Evolutionary conservation across 1,140 invertebrate species (phyloP).

Genomic region (Pogonus chalceus): DNA sequence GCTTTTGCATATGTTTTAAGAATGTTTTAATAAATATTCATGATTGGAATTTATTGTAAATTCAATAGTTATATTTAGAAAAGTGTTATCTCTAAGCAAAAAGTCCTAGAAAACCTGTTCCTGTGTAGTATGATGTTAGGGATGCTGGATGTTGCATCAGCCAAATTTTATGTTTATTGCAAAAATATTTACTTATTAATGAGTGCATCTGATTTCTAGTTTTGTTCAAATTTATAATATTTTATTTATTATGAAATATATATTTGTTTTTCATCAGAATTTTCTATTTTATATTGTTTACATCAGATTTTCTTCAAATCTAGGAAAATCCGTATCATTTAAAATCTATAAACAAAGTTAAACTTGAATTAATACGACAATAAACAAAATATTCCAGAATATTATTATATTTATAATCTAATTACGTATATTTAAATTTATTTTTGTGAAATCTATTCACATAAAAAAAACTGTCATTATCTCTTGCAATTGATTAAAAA

Average conservation of each 20-base stretch:
- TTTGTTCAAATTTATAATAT: no score
- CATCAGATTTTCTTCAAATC: no score
- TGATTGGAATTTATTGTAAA: not conserved
- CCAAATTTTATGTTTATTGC: not conserved
- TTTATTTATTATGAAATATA: not conserved
- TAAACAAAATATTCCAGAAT: no score
- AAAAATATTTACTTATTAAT: not conserved
- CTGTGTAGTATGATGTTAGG: not conserved
- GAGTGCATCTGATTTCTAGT: not conserved
- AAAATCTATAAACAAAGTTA: no score
- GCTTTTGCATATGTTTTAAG: not conserved
- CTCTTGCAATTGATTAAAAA: no score
- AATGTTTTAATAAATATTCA: not conserved
- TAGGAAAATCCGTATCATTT: no score
- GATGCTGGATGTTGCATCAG: constrained; percentile 6
- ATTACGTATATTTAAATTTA: no score
- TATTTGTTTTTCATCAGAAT: not conserved
- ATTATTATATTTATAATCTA: no score
- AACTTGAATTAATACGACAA: no score
- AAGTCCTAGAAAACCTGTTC: constrained; percentile 6
- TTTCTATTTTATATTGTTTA: no score
- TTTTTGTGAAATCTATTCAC: no score
- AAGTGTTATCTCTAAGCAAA: not conserved
- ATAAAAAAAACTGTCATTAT: no score
- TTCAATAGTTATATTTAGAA: not conserved